A percentile compares a stretch with the other conserved stretches of the same genome.
phyloP scores from a whole-genome alignment of 2,113 vertebrate genomes.

The Thalassoma bifasciatum region DNA sequence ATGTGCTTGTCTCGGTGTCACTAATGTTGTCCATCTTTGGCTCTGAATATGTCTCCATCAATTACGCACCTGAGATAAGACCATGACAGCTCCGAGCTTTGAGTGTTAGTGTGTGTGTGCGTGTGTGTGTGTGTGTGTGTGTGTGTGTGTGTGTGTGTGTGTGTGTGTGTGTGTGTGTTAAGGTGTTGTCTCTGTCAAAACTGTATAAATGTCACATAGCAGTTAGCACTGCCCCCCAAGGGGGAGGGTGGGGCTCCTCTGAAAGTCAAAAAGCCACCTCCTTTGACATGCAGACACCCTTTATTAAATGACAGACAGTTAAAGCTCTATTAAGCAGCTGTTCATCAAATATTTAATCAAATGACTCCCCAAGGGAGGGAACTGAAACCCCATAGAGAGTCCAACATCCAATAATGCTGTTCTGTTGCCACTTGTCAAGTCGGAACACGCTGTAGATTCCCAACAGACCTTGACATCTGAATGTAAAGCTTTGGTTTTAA shows the following conservation, averaged over 20 bases:
- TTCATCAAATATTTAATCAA: neutral
- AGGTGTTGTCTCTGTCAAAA: constrained; percentile 49
- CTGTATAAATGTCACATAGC: constrained; percentile 37
- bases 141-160: neutral
- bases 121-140: neutral
- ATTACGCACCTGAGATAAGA: constrained; percentile 48
- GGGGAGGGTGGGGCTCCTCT: neutral
- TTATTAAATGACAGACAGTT: neutral
- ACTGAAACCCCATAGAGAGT: neutral
- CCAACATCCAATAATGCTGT: no score
- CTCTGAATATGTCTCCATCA: constrained; percentile 63
- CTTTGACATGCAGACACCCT: neutral
- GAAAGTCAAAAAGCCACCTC: neutral
- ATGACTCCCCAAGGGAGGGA: neutral
- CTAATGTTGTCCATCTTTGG: constrained; percentile 26
- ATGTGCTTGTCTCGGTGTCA: constrained; percentile 41
- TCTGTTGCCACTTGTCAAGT: neutral
- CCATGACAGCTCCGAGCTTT: constrained; percentile 33
- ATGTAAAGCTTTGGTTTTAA: no score
- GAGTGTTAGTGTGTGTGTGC: constrained; percentile 15
- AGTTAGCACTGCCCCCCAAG: neutral
- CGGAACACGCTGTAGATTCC: neutral
- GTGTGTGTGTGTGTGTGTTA: constrained; percentile 1
- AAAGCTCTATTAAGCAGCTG: neutral
- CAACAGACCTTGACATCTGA: no score